phyloP scores from a whole-genome alignment of 35 echinoderm and acorn worm species.

The Lytechinus variegatus region DNA sequence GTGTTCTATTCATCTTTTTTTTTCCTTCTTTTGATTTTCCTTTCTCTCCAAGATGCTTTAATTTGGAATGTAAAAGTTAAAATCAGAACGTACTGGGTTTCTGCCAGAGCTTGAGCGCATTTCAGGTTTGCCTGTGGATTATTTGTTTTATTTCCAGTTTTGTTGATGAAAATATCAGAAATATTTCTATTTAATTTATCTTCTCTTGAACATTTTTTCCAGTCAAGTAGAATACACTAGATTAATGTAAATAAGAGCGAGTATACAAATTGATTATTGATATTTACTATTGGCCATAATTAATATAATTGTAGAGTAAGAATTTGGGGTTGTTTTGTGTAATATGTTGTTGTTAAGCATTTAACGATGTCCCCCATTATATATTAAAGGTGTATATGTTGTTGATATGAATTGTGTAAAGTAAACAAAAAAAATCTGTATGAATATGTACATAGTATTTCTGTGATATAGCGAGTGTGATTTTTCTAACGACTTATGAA shows the following conservation, averaged over 20 bases:
- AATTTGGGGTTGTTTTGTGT: constrained; percentile 47
- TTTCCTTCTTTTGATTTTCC: neutral
- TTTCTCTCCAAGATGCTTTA: constrained; percentile 18
- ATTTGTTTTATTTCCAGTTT: constrained; percentile 43
- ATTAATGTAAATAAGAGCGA: constrained; percentile 40
- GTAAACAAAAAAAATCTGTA: constrained; percentile 24
- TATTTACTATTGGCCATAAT: constrained; percentile 38
- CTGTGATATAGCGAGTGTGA: constrained; percentile 42
- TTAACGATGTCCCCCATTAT: constrained; percentile 27
- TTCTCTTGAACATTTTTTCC: constrained; percentile 39
- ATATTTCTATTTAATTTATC: constrained; percentile 51
- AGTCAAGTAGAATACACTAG: constrained; percentile 32
- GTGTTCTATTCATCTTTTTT: neutral
- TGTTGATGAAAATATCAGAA: neutral
- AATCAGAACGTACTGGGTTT: constrained; percentile 22
- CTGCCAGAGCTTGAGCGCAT: neutral
- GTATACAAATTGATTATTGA: constrained; percentile 46
- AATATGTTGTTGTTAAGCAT: constrained; percentile 14
- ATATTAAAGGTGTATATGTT: constrained; percentile 39
- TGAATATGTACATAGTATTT: constrained; percentile 27
- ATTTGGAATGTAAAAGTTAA: neutral
- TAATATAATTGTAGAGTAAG: constrained; percentile 33
- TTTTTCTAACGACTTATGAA: neutral
- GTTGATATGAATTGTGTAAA: constrained; percentile 29
- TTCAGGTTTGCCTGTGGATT: constrained; percentile 21